A percentile compares a stretch with the other conserved stretches of the same genome.
Evolutionary conservation across 2,888 invertebrate species (phyloP).

Genomic region (Morinoia aosen): DNA sequence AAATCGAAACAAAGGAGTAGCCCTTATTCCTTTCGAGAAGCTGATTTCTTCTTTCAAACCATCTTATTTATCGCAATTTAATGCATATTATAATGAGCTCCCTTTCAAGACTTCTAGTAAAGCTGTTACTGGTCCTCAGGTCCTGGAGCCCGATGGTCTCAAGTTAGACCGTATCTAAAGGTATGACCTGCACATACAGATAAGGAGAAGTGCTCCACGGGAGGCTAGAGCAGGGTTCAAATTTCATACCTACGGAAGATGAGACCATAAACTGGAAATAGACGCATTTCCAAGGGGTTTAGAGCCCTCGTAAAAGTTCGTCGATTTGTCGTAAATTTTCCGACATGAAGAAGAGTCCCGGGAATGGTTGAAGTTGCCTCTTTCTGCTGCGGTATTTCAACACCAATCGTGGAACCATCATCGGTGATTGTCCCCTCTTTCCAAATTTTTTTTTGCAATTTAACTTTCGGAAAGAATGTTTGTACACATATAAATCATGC

Average conservation of each 20-base stretch:
- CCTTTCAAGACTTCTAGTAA: background rate
- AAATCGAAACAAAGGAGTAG: background rate
- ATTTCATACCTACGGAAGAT: constrained; percentile 36
- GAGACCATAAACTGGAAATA: constrained; percentile 46
- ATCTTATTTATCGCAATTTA: background rate
- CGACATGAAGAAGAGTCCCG: constrained; percentile 28
- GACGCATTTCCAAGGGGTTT: constrained; percentile 46
- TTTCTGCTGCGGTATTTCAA: background rate
- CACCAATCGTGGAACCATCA: background rate
- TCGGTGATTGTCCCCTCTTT: background rate
- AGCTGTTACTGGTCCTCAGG: background rate
- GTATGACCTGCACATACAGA: background rate
- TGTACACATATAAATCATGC: too few relatives aligned
- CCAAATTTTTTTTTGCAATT: background rate
- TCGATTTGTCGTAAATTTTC: constrained; percentile 49
- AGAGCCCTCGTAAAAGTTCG: constrained; percentile 49
- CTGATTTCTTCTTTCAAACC: background rate
- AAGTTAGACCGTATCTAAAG: background rate
- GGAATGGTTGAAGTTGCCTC: constrained; percentile 19
- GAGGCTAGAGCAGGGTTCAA: background rate
- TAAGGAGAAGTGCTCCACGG: background rate
- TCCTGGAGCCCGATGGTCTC: background rate
- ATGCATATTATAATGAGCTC: background rate
- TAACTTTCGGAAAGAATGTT: too few relatives aligned
- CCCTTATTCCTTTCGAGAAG: background rate